Conservation (phyloP, 2,797 vertebrate genomes). For the Poliocrania exsul region DNA sequence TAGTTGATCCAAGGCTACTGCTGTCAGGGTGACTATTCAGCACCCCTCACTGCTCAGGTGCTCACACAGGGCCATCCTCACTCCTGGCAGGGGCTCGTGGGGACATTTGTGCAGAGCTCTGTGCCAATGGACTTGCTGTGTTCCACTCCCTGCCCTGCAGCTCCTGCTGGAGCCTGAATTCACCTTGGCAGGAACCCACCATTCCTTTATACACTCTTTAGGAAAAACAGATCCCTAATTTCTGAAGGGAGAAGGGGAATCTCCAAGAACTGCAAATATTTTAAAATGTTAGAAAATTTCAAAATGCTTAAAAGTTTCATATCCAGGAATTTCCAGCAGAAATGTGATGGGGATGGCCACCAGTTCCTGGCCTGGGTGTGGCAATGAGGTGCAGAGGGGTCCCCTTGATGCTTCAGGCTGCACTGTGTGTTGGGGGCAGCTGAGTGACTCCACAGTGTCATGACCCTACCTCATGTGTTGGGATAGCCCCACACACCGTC, state of each 20-base stretch:
- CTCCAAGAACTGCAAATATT: background rate
- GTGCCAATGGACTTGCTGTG: background rate
- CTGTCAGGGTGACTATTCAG: background rate
- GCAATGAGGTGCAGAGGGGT: background rate
- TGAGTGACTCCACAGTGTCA: too few species aligned
- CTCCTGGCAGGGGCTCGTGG: background rate
- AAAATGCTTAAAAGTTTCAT: background rate
- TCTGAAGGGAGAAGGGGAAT: background rate
- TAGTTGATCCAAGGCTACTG: background rate
- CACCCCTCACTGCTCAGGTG: background rate
- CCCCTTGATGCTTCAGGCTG: background rate
- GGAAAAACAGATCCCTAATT: background rate
- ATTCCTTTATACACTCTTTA: background rate
- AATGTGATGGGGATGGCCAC: background rate
- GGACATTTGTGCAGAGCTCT: background rate
- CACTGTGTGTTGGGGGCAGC: rapidly evolving
- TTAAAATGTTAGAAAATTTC: background rate
- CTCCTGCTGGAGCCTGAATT: background rate
- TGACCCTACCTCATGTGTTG: background rate
- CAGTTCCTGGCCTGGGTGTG: background rate
- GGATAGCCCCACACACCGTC: background rate
- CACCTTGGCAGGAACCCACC: background rate
- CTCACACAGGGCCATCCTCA: rapidly evolving
- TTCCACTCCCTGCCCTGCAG: background rate
- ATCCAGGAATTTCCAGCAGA: background rate